These are phyloP conservation scores for Entelurus aequoreus DNA, from an alignment of 2,113 vertebrate species.

Conservation along the genomic window DNA sequence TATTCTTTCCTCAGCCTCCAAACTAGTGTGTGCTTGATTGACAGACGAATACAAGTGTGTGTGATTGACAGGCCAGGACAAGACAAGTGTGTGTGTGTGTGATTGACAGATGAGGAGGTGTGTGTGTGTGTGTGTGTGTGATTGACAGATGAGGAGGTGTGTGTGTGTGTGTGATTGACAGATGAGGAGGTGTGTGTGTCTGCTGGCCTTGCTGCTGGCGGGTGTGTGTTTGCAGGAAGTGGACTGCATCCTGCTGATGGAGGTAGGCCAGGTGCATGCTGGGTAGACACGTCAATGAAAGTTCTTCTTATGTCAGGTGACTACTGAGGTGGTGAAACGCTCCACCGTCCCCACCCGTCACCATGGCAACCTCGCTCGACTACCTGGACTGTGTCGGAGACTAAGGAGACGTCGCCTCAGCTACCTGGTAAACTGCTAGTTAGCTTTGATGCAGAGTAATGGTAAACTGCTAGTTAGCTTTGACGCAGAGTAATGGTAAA, in stretches of 20 bases:
- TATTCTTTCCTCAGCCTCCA: background rate
- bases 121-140: background rate
- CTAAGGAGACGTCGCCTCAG: constrained; percentile 54
- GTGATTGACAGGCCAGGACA: too few relatives aligned
- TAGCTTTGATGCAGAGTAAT: too few relatives aligned
- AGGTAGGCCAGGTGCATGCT: constrained; percentile 38
- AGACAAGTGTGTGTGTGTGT: background rate
- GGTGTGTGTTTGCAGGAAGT: constrained; percentile 10
- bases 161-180: too few relatives aligned
- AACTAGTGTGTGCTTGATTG: too few relatives aligned
- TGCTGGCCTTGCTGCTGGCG: constrained; percentile 27
- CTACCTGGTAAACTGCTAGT: constrained; percentile 39
- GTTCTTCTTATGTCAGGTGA: constrained; percentile 1
- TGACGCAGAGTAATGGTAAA: too few relatives aligned
- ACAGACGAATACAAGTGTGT: background rate
- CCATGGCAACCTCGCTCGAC: constrained; percentile 5
- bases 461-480: too few relatives aligned
- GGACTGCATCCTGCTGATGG: constrained; percentile 12
- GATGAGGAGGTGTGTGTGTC: too few relatives aligned
- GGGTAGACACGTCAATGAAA: background rate
- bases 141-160: constrained; percentile 27
- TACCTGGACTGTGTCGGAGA: constrained; percentile 55
- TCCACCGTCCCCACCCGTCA: background rate
- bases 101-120: too few relatives aligned
- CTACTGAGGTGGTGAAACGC: background rate